Evolutionary conservation across 53 echinoderm and acorn worm species (phyloP).

Genomic region (Pentamera pediparva): DNA sequence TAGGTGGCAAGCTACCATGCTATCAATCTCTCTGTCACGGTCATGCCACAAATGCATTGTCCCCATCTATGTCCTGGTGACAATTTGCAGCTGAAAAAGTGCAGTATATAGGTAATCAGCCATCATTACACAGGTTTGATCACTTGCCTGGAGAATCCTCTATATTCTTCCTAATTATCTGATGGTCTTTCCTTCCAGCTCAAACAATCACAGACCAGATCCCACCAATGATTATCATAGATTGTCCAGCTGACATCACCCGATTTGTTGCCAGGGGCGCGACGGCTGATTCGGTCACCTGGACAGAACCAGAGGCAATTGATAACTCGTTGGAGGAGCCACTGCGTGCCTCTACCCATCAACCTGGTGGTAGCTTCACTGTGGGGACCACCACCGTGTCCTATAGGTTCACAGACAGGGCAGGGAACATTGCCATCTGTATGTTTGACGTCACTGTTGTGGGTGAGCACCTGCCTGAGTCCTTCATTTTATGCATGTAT

Average conservation of each 20-base stretch:
- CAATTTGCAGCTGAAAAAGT: too few species aligned
- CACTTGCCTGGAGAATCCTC: too few species aligned
- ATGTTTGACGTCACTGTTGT: conserved; percentile 9
- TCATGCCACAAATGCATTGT: too few species aligned
- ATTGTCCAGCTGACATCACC: conserved; percentile 8
- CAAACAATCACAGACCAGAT: background rate
- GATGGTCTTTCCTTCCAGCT: background rate
- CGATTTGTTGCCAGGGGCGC: background rate
- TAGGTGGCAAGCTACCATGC: too few species aligned
- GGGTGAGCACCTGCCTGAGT: too few species aligned
- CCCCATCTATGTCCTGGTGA: too few species aligned
- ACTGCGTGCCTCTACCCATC: background rate
- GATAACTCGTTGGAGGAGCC: conserved; percentile 16
- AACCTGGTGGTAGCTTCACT: background rate
- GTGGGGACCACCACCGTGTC: background rate
- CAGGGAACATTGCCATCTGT: conserved; percentile 9
- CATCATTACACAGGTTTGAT: too few species aligned
- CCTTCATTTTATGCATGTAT: too few species aligned
- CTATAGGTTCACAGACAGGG: conserved; percentile 8
- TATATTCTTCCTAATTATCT: too few species aligned
- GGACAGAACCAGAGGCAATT: background rate
- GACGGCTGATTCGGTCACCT: background rate
- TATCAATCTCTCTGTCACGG: too few species aligned
- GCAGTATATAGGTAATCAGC: too few species aligned
- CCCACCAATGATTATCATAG: conserved; percentile 5